Percentiles rank a stretch among this genome's conserved stretches.
phyloP scores from a whole-genome alignment of 1,140 invertebrate species.

The Pogonus chalceus region DNA sequence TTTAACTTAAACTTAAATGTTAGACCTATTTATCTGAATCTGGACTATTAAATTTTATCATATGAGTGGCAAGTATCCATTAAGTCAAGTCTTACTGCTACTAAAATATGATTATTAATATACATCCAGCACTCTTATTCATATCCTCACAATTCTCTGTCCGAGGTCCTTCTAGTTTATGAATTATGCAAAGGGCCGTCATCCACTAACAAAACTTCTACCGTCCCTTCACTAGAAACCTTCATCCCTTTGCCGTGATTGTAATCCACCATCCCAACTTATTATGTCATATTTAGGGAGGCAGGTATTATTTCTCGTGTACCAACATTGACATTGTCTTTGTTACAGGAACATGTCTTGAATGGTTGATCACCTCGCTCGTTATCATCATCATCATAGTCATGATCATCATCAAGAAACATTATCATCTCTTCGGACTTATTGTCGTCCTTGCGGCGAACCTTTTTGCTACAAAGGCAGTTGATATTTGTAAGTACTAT shows the following conservation, averaged over 20 bases:
- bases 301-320: not conserved
- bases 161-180: not conserved
- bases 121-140: not conserved
- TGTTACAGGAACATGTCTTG: conserved; percentile 18
- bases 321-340: conserved; percentile 8
- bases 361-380: conserved; percentile 10
- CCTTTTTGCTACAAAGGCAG: conserved; percentile 10
- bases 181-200: conserved; percentile 2
- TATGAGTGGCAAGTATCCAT: too few species aligned
- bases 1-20: too few species aligned
- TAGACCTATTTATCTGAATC: too few species aligned
- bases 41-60: too few species aligned
- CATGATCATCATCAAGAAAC: conserved; percentile 14
- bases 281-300: conserved; percentile 1
- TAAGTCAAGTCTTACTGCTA: not conserved
- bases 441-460: conserved; percentile 13
- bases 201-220: not conserved
- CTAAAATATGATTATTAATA: not conserved
- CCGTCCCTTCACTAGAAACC: not conserved
- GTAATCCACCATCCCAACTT: not conserved
- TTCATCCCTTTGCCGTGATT: not conserved
- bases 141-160: not conserved
- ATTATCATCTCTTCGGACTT: conserved; percentile 8
- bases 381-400: conserved; percentile 14
- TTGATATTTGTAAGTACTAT: conserved; percentile 18